Evolutionary conservation across 2,888 invertebrate genomes (phyloP), one percentile per base, ranked within the genome.

Genomic region (Chrysolina oricalcia): DNA sequence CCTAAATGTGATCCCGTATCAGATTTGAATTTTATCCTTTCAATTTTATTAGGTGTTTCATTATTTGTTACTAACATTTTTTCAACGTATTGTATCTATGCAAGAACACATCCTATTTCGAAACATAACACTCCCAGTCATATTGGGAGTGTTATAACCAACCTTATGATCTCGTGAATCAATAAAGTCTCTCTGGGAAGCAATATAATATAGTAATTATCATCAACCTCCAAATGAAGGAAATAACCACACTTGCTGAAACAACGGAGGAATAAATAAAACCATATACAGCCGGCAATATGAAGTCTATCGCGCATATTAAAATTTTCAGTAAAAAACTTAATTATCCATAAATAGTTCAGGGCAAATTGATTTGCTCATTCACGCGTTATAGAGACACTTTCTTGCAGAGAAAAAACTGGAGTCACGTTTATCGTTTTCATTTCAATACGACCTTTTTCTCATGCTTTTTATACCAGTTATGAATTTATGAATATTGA

Each of bases 381-480:
- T 21, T 53, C 53, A 53, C 53, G 19, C 19, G 53, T 53, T 53
- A 19, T 21, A 46, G n/a, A 56, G 23, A 56, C 56, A 56, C 56
- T 56, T 56, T 56, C 56, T 56, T 23, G 11, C 56, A 21, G 21
- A 23, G 56, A 56, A 56, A 56, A 56, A 56, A 56, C 56, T 56
- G 23, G 13, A 56, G 56, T 56, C 56, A 56, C 56, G 56, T 56
- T 56, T 23, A 56, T 23, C 48, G 48, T 67, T 50, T 27, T 17
- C n/a, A 67, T 67, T 27, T 35, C 10, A 50, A 50, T 50, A 67
- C 50, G 50, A 50, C 19, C 67, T 67, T 67, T 67, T 67, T 67
- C 48, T 67, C 50, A 27, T 50, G 17, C 27, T 67, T 67, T 50
- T 67, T 50, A 50, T 67, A 50, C 50, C 67, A 50, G 67, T 23